Base-by-base conservation (phyloP, 2,797 vertebrate species). In the Channa striata region DNA sequence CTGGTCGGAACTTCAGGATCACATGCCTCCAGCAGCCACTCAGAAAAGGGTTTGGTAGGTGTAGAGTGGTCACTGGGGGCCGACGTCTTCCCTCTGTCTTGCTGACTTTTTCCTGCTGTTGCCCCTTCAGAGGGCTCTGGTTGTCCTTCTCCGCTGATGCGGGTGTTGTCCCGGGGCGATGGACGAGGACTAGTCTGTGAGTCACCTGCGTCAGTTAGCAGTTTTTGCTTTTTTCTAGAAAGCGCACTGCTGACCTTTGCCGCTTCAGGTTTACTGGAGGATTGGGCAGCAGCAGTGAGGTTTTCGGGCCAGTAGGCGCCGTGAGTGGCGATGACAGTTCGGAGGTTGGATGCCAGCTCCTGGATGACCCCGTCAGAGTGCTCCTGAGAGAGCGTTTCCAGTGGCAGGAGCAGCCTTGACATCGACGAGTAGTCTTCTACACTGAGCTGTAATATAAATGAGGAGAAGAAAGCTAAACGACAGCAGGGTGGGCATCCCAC, bases 301-400 rank as follows among this genome's bases (percentile, higher is more conserved):
- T 88, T 47, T 36, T 89, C 75, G 0, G 95, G 84, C 30, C 61
- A 66, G 72, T 93, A 96, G 25, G 96, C 95, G 0, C 96, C 95
- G 0, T 91, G 96, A n/a, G 97, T 98, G 58, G 94, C 93, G 52
- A 99, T 96, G 78, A 95, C 86, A 0, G 95, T 87, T 79, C 94
- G 87, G 62, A 99, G 93, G 87, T 96, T 96, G 0, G 77, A 66
- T 0, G 97, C 96, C 19, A 99, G 92, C 77, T 97, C 95, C 83
- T 95, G 96, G 79, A 98, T 91, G 50, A 94, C 65, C 0, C 87
- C 85, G 1, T 97, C 97, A 0, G 96, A 92, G 77, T 99, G 95
- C 46, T 74, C 76, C 64, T 49, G 74, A 39, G 95, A 95, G 13
- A 99, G 84, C 6, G 84, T 92, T 70, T 96, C 94, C 78, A 99